Conservation (phyloP, 2,888 invertebrate species). For the Microplitis deprimator region DNA sequence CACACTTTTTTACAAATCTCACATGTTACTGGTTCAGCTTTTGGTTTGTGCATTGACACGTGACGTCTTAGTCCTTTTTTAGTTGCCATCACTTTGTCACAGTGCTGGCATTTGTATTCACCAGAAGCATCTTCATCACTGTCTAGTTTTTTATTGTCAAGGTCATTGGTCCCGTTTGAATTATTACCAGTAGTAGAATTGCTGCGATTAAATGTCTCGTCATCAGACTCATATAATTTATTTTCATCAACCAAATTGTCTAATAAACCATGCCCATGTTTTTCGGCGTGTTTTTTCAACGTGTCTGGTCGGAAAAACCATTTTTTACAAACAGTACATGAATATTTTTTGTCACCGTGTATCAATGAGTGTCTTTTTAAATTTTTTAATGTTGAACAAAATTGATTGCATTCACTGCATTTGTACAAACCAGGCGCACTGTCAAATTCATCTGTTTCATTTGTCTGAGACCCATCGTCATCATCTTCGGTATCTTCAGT, state of each 20-base stretch:
- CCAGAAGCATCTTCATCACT: constrained; percentile 48
- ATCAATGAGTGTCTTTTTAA: constrained; percentile 65
- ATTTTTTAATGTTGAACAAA: constrained; percentile 67
- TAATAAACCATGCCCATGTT: constrained; percentile 67
- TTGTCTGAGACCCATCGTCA: constrained; percentile 49
- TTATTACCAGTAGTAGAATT: background rate
- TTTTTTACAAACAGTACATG: constrained; percentile 69
- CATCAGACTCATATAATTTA: constrained; percentile 67
- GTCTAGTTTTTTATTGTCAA: constrained; percentile 43
- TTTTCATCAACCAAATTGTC: constrained; percentile 67
- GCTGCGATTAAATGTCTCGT: constrained; percentile 51
- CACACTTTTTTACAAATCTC: constrained; percentile 69
- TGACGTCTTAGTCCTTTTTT: constrained; percentile 69
- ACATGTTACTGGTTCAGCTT: constrained; percentile 67
- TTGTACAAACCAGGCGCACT: constrained; percentile 66
- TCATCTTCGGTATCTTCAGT: constrained; percentile 60
- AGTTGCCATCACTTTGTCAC: constrained; percentile 68
- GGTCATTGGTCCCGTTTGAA: constrained; percentile 16
- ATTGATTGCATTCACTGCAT: constrained; percentile 66
- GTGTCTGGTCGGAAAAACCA: constrained; percentile 69
- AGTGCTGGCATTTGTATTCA: constrained; percentile 69
- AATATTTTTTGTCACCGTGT: constrained; percentile 70
- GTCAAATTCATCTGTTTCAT: constrained; percentile 58
- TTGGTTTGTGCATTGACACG: constrained; percentile 69
- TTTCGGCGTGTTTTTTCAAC: constrained; percentile 68